Evolutionary conservation across 2,113 vertebrate genomes (phyloP).

Genomic region (Alces alces): DNA sequence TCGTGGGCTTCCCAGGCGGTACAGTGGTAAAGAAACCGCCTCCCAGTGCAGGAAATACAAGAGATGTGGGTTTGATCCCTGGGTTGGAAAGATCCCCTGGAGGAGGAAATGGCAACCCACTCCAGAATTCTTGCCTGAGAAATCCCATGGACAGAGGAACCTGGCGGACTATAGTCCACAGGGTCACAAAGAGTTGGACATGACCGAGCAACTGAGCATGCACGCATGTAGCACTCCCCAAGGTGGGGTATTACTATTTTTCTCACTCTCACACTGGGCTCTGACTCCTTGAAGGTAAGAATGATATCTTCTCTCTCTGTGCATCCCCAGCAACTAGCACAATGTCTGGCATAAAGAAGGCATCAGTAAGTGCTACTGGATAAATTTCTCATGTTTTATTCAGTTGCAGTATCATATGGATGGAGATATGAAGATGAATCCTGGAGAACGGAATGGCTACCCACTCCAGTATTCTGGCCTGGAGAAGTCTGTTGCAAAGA

Average conservation of each 20-base stretch:
- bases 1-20: fast-evolving
- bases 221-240: fast-evolving
- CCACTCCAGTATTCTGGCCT: neutral
- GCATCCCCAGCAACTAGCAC: neutral
- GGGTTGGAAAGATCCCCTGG: neutral
- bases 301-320: neutral
- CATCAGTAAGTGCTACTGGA: neutral
- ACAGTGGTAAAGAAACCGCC: neutral
- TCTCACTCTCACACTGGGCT: neutral
- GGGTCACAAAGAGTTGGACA: neutral
- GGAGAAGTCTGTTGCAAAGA: neutral
- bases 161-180: neutral
- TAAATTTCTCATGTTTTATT: neutral
- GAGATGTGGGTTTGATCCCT: neutral
- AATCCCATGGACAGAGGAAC: neutral
- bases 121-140: neutral
- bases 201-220: neutral
- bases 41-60: neutral
- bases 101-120: neutral
- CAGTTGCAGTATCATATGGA: neutral
- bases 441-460: neutral
- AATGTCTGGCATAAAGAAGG: neutral
- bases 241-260: fast-evolving
- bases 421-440: neutral
- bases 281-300: neutral